Evolutionary conservation across 1,140 invertebrate genomes (phyloP), one percentile per base, ranked within the genome.

Genomic region (Aleiodes sp.): DNA sequence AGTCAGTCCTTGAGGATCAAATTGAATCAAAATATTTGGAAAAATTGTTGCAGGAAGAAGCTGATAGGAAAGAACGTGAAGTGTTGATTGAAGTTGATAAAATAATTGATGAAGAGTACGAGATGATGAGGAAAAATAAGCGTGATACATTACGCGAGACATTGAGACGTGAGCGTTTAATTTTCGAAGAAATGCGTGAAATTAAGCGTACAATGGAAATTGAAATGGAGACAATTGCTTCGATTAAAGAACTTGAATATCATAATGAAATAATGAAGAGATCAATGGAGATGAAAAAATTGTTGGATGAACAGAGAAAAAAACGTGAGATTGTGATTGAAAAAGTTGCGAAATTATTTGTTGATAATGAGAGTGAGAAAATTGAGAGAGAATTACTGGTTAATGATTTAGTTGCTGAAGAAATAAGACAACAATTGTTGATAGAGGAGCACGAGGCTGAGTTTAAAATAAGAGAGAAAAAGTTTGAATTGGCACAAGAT

Each of bases 351-450:
- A 69, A 31, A 6, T 57, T 72, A 10, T 65, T 84, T 31, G 59
- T 78, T 4, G 65, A 78, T 14, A 60, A 16, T 2, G 73, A 68
- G 4, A 16, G 24, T 1, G 68, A 43, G 2, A 70, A 72, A 31
- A 14, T 56, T 6, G 75, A 80, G 8, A 71, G 67, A 35, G 66
- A 78, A 24, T 26, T 29, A 41, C 56, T 80, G 16, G 35, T 81
- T 4, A 19, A 26, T 1, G 79, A 84, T n/a, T 73, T 84, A 14
- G 61, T 82, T 1, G 37, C 72, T 0, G 77, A 80, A 26, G 80
- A 84, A 9, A 70, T 77, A 3, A 71, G 35, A 12, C 39, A 66
- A 0, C 76, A 79, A 12, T 37, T 65, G 2, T n/a, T 70, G 35
- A 46, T 74, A 1, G 66, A 35, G 0, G 75, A 75, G 4, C 26